Conservation (phyloP, 1,140 invertebrate genomes). For the Harpegnathos saltator region DNA sequence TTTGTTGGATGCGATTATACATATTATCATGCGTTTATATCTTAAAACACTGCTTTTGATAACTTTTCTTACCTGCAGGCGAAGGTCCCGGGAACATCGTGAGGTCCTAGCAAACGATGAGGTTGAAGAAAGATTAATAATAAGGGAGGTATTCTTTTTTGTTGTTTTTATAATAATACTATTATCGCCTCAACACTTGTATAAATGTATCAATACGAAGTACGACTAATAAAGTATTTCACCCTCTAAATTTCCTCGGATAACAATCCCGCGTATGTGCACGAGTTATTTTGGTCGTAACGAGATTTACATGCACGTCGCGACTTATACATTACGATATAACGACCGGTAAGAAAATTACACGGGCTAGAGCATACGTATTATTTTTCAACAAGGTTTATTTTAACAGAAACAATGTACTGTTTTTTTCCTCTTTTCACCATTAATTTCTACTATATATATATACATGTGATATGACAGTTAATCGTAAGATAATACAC, state of each 20-base stretch:
- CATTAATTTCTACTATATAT: conserved; percentile 85
- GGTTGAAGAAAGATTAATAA: too few relatives aligned
- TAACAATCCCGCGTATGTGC: too few relatives aligned
- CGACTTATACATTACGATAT: not conserved
- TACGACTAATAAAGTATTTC: too few relatives aligned
- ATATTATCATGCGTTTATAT: not conserved
- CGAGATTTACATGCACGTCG: too few relatives aligned
- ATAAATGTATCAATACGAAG: too few relatives aligned
- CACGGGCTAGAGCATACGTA: not conserved
- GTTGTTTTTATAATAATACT: too few relatives aligned
- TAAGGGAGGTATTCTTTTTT: too few relatives aligned
- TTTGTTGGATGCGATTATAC: too few relatives aligned
- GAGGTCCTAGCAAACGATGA: too few relatives aligned
- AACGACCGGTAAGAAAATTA: conserved; percentile 3
- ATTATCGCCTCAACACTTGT: too few relatives aligned
- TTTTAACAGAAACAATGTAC: conserved; percentile 86
- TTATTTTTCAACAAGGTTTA: conserved; percentile 83
- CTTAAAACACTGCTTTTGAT: not conserved
- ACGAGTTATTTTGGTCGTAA: too few relatives aligned
- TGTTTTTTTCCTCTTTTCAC: conserved; percentile 84
- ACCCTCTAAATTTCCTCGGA: too few relatives aligned
- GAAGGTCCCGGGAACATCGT: conserved; percentile 7
- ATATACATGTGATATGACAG: conserved; percentile 76
- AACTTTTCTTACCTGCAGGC: conserved; percentile 55
- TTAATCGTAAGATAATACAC: conserved; percentile 84